Evolutionary conservation across 2,888 invertebrate genomes (phyloP), one percentile per base, ranked within the genome.

Genomic region (Bellardia pandia): DNA sequence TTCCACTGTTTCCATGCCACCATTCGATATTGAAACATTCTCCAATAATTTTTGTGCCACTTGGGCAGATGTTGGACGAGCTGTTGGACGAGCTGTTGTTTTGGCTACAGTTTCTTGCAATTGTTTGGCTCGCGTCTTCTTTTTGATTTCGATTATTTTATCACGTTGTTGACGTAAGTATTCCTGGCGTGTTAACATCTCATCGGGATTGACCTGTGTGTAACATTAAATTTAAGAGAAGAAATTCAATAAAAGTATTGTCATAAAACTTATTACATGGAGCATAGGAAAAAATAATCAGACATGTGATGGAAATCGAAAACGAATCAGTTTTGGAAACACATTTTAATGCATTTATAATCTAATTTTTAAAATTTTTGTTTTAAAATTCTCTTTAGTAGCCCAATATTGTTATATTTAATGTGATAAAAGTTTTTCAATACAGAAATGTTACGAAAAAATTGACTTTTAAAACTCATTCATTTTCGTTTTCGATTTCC

Each of bases 121-220:
- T 92, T 97, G 96, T 89, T 96, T 96, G 91, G 97, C 96, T 30
- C 99, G 95, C 33, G 97, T 98, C 92, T 97, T 96, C 91, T 97
- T 97, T 93, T 99, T 99, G 91, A 98, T 94, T 30, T 97, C 97
- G 62, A 99, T 95, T 76, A 99, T 95, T 92, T 98, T 98, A 93
- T 99, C 99, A 37, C 99, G 95, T 92, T 99, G 98, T 86, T 97
- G 96, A 77, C 97, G 96, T 81, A 99, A 94, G 93, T 98, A 99
- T 89, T 97, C 96, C 91, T 98, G 97, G 0, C 99, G 95, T 81
- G 96, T 95, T 86, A 95, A 95, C 68, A 98, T 94, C 89, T 98
- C 98, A 82, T 94, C 94, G 33, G 94, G 94, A 90, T 94, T 94
- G 53, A 95, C 92, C 94, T 94, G 16, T 3, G 1, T 60, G n/a